Evolutionary conservation across 2,797 vertebrate genomes (phyloP).

Genomic region (Iguana delicatissima): DNA sequence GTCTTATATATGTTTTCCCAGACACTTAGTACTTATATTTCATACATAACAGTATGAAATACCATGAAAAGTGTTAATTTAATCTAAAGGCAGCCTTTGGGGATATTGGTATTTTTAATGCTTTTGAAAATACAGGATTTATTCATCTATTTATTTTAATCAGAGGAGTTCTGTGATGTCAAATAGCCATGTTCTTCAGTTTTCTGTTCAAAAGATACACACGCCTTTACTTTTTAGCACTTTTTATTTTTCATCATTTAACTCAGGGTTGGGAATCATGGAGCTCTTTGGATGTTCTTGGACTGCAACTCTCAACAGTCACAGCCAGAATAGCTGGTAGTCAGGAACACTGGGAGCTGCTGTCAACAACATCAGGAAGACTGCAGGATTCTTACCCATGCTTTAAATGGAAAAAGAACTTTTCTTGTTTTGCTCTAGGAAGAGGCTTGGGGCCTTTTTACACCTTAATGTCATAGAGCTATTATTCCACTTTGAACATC

Average conservation of each 20-base stretch:
- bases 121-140: slow-evolving; percentile 54
- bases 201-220: slow-evolving; percentile 44
- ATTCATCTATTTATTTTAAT: neutral
- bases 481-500: too few relatives aligned
- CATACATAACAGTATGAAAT: slow-evolving; percentile 50
- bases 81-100: slow-evolving; percentile 55
- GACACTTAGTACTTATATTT: slow-evolving; percentile 47
- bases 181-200: slow-evolving; percentile 26
- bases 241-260: slow-evolving; percentile 12
- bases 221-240: slow-evolving; percentile 18
- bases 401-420: slow-evolving; percentile 29
- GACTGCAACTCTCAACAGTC: too few relatives aligned
- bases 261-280: too few relatives aligned
- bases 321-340: too few relatives aligned
- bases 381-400: too few relatives aligned
- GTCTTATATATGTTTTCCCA: slow-evolving; percentile 49
- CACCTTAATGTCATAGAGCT: too few relatives aligned
- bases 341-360: too few relatives aligned
- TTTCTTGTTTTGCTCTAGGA: slow-evolving; percentile 6
- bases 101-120: slow-evolving; percentile 60
- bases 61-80: slow-evolving; percentile 61
- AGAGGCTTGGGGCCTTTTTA: neutral
- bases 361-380: too few relatives aligned
- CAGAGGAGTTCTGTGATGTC: slow-evolving; percentile 42
- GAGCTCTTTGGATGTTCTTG: too few relatives aligned